Percentiles rank a stretch among this genome's conserved stretches.
Evolutionary conservation across 2,113 vertebrate species (phyloP).

Genomic region (Grammomys surdaster): DNA sequence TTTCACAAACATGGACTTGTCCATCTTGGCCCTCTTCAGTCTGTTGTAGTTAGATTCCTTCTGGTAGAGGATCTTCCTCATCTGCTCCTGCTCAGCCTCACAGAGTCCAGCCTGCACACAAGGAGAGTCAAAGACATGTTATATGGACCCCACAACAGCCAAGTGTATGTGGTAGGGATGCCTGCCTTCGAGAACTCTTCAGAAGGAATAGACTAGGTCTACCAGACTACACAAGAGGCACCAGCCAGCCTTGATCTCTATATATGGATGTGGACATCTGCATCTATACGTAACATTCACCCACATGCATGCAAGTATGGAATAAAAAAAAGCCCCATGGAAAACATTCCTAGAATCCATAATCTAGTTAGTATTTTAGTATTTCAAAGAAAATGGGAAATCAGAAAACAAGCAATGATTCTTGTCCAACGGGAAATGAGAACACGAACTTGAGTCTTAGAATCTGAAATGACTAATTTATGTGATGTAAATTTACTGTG

Average conservation of each 20-base stretch:
- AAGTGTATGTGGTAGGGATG: neutral
- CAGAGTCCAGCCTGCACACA: conserved; percentile 94
- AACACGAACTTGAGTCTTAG: conserved; percentile 15
- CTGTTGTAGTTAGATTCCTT: conserved; percentile 99
- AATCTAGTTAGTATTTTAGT: conserved; percentile 9
- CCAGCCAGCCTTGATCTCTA: neutral
- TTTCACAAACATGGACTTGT: conserved; percentile 99
- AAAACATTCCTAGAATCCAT: neutral
- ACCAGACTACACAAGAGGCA: neutral
- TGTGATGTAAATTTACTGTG: neutral
- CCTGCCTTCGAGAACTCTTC: neutral
- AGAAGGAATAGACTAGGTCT: neutral
- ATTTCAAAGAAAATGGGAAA: conserved; percentile 40
- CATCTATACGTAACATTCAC: too few relatives aligned
- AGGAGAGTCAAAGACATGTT: conserved; percentile 35
- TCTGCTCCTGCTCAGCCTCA: conserved; percentile 97
- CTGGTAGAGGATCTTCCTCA: conserved; percentile 99
- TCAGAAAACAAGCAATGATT: conserved; percentile 1
- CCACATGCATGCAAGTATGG: neutral
- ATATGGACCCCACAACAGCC: neutral
- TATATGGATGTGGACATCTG: neutral
- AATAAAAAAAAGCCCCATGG: neutral
- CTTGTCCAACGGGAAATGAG: neutral
- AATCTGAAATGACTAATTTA: neutral
- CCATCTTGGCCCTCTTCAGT: conserved; percentile 98